phyloP scores from a whole-genome alignment of 2,797 vertebrate species.

The Mus caroli region DNA sequence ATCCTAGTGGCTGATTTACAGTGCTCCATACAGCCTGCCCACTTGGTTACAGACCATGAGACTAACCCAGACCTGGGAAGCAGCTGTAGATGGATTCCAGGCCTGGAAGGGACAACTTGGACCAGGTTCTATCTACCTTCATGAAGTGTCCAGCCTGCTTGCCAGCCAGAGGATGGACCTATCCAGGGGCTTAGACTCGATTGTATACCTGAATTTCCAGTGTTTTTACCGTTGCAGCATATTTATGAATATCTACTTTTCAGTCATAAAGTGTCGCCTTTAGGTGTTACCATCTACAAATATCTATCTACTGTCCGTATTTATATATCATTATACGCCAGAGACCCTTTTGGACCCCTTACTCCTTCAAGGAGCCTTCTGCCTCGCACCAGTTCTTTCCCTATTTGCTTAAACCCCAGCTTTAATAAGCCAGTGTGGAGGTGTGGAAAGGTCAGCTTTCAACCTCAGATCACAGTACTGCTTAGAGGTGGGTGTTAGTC shows the following conservation, averaged over 20 bases:
- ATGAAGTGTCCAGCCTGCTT: not conserved
- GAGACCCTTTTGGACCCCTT: not conserved
- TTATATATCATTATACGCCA: not conserved
- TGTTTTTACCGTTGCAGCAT: not conserved
- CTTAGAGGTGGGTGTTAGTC: not conserved
- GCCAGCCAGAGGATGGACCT: not conserved
- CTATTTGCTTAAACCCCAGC: not conserved
- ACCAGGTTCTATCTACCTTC: not conserved
- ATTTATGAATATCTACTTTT: not conserved
- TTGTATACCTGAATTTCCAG: not conserved
- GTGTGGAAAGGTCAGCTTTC: not conserved
- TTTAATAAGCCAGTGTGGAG: not conserved
- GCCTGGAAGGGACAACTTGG: not conserved
- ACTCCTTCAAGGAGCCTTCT: not conserved
- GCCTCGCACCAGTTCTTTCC: not conserved
- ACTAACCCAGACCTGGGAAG: not conserved
- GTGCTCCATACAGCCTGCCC: not conserved
- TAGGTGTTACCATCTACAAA: not conserved
- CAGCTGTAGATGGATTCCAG: not conserved
- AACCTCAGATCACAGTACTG: not conserved
- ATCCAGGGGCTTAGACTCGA: not conserved
- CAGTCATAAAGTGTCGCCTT: not conserved
- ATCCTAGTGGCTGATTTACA: not conserved
- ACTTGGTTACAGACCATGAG: not conserved
- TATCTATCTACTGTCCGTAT: not conserved